These are phyloP conservation scores for Odontomachus brunneus DNA, from an alignment of 1,140 invertebrate genomes.

Conservation along the genomic window DNA sequence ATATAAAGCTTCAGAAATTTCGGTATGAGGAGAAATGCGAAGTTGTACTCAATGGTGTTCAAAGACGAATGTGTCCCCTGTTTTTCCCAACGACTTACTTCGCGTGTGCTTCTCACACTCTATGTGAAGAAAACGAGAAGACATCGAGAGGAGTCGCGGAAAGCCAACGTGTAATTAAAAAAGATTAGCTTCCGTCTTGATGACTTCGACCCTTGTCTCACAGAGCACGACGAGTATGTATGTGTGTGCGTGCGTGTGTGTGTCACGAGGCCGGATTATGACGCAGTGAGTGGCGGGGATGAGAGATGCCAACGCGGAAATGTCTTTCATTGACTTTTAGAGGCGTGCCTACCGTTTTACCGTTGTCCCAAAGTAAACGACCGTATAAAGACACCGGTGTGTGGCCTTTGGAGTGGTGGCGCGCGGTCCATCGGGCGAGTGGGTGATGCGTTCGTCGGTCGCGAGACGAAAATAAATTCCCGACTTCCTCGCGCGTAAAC, in stretches of 20 bases:
- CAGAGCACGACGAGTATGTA: neutral
- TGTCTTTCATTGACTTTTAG: constrained; percentile 48
- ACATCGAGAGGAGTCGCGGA: neutral
- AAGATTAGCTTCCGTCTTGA: constrained; percentile 5
- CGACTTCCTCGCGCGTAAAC: constrained; percentile 69
- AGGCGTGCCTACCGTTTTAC: constrained; percentile 20
- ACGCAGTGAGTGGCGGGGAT: neutral
- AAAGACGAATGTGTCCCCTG: too few relatives aligned
- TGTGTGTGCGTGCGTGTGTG: neutral
- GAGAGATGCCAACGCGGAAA: constrained; percentile 31
- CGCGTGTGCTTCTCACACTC: too few relatives aligned
- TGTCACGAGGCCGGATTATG: constrained; percentile 17
- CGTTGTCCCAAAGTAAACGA: constrained; percentile 45
- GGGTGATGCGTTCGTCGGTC: constrained; percentile 57
- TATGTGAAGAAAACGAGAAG: too few relatives aligned
- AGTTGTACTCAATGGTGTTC: too few relatives aligned
- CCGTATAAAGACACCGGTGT: constrained; percentile 51
- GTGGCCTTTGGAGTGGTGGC: constrained; percentile 37
- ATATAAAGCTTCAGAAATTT: too few relatives aligned
- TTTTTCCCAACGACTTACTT: too few relatives aligned
- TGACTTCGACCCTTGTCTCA: neutral
- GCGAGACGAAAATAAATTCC: constrained; percentile 73
- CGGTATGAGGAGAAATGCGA: too few relatives aligned
- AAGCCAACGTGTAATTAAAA: neutral
- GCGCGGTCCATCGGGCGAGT: constrained; percentile 49